Conservation (phyloP, 2,113 vertebrate genomes). For the Rousettus leschenaultii region DNA sequence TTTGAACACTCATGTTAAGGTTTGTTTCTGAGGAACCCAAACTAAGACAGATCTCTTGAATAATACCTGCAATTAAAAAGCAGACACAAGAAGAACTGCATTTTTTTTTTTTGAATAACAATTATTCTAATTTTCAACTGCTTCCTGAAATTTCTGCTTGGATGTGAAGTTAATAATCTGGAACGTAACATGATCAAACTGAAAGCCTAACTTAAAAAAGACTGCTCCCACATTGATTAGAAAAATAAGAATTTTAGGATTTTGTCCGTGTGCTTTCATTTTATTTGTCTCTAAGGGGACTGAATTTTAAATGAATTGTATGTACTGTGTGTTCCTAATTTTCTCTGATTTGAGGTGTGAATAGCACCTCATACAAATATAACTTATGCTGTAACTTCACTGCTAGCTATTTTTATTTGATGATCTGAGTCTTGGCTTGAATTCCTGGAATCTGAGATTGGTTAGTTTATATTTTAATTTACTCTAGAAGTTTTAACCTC, state of each 20-base stretch:
- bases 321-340: not conserved
- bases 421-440: constrained; percentile 55
- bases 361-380: constrained; percentile 30
- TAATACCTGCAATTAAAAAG: not conserved
- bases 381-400: constrained; percentile 29
- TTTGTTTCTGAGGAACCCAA: constrained; percentile 2
- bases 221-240: not conserved
- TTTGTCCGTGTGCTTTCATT: not conserved
- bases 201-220: not conserved
- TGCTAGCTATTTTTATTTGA: constrained; percentile 61
- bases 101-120: not conserved
- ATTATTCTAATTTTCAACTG: constrained; percentile 10
- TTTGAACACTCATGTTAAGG: not conserved
- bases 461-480: constrained; percentile 65
- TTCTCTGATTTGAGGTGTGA: constrained; percentile 21
- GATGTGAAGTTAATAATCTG: not conserved
- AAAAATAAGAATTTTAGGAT: not conserved
- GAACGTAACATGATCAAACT: not conserved
- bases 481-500: constrained; percentile 45
- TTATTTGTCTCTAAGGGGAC: not conserved
- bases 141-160: not conserved
- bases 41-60: not conserved
- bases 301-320: not conserved
- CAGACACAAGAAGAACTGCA: not conserved
- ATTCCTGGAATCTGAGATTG: constrained; percentile 49